Evolutionary conservation across 1,140 invertebrate genomes (phyloP).

Genomic region (Antheraea pernyi): DNA sequence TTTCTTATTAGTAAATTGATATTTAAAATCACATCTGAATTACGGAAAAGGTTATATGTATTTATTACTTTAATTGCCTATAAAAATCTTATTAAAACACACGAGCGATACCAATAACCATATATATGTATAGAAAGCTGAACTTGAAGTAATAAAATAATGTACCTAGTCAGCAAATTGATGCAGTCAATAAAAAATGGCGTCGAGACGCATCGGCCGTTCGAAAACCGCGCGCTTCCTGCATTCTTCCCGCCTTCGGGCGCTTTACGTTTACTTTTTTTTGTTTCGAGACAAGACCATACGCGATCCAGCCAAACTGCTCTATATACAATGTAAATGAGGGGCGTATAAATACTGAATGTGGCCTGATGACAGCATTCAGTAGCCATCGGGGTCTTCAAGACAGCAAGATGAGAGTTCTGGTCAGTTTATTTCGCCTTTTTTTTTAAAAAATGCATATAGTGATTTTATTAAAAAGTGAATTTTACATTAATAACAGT

Average conservation of each 20-base stretch:
- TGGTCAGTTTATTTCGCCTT: constrained; percentile 50
- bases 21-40: too few species aligned
- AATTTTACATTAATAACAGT: constrained; percentile 6
- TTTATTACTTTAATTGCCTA: too few species aligned
- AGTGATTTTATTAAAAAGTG: constrained; percentile 1
- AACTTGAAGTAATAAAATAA: background rate
- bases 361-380: constrained; percentile 47
- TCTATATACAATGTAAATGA: constrained; percentile 50
- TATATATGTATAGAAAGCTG: background rate
- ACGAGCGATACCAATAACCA: background rate
- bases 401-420: constrained; percentile 63
- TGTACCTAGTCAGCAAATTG: background rate
- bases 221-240: constrained; percentile 65
- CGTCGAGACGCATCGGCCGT: background rate
- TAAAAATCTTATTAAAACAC: background rate
- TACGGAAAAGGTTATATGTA: too few species aligned
- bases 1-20: too few species aligned
- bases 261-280: constrained; percentile 45
- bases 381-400: constrained; percentile 58
- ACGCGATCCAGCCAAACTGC: constrained; percentile 40
- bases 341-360: constrained; percentile 56
- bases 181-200: background rate
- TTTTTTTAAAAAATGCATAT: background rate
- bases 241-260: constrained; percentile 57
- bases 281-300: constrained; percentile 43